A percentile compares a stretch with the other conserved stretches of the same genome.
phyloP scores from a whole-genome alignment of 2,797 vertebrate species.

The Monodelphis domestica region DNA sequence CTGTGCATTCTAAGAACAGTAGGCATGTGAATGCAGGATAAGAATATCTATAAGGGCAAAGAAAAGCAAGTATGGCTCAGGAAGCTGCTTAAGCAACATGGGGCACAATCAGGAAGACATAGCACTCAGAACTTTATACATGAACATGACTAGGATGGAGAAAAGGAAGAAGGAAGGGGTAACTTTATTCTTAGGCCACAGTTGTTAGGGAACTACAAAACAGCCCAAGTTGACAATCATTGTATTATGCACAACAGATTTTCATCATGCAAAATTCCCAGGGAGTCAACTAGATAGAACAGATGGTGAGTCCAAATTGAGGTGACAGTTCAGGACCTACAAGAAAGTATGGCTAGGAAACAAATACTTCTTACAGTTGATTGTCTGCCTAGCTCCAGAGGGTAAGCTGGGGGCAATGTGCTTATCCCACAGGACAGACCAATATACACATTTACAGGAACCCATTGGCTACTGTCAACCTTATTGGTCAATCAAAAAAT shows the following conservation, averaged over 20 bases:
- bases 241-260: neutral
- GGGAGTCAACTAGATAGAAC: neutral
- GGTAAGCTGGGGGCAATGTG: neutral
- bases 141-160: neutral
- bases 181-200: neutral
- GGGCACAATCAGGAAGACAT: neutral
- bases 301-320: constrained; percentile 1
- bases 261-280: constrained; percentile 15
- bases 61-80: constrained; percentile 56
- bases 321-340: neutral
- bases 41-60: constrained; percentile 54
- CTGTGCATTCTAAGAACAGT: constrained; percentile 61
- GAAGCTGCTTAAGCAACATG: neutral
- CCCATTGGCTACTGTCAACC: neutral
- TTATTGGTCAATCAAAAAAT: neutral
- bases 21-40: neutral
- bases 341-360: neutral
- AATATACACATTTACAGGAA: neutral
- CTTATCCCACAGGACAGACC: neutral
- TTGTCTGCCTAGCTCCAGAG: neutral
- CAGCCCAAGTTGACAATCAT: accelerated
- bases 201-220: constrained; percentile 22
- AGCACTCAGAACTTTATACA: constrained; percentile 48
- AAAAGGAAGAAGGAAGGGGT: neutral
- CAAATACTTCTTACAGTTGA: neutral